These are phyloP conservation scores for Centrocercus urophasianus DNA, from an alignment of 2,113 vertebrate species.

Conservation along the genomic window DNA sequence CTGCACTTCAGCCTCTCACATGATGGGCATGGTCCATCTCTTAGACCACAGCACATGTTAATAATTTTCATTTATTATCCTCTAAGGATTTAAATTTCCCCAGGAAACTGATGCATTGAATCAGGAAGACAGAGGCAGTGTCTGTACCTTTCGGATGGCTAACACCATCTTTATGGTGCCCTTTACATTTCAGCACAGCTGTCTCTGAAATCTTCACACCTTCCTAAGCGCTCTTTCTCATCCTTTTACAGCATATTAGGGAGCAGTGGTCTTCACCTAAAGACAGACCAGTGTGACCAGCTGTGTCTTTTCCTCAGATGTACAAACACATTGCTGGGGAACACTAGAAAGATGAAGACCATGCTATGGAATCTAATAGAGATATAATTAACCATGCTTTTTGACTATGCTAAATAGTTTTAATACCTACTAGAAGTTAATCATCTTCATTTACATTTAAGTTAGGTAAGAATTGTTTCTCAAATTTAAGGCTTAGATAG, in stretches of 20 bases:
- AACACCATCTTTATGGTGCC: not conserved
- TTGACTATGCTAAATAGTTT: not conserved
- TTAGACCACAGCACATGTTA: not conserved
- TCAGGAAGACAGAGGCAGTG: not conserved
- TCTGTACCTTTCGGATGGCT: not conserved
- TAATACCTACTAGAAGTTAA: not conserved
- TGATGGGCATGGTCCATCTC: not conserved
- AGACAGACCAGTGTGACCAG: not conserved
- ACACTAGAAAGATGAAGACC: not conserved
- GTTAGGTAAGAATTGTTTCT: not conserved
- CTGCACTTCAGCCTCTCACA: not conserved
- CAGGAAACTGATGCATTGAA: not conserved
- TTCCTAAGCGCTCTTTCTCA: not conserved
- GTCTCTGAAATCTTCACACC: not conserved
- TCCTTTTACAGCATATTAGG: fast-evolving
- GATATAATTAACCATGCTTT: not conserved
- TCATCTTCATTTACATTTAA: not conserved
- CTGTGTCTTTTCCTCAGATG: not conserved
- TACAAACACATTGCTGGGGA: not conserved
- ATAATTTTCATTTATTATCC: not conserved
- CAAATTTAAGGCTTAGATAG: not conserved
- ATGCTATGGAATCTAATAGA: not conserved
- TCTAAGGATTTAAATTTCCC: not conserved
- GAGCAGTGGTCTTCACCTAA: not conserved
- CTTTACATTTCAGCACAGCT: not conserved